Percentiles rank a stretch among this genome's conserved stretches.
Evolutionary conservation across 2,113 vertebrate genomes (phyloP).

Genomic region (Saguinus midas): DNA sequence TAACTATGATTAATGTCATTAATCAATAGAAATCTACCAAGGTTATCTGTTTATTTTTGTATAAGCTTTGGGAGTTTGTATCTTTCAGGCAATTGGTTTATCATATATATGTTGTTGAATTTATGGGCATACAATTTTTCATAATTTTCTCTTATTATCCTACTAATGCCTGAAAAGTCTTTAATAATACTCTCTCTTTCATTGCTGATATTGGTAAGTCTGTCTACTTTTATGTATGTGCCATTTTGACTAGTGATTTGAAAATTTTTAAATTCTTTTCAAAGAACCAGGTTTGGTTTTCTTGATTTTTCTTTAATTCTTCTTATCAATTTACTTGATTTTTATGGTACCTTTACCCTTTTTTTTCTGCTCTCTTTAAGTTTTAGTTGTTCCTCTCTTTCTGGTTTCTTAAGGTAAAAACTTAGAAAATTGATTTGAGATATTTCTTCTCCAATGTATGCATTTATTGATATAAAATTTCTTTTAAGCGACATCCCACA

Average conservation of each 20-base stretch:
- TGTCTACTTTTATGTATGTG: not conserved
- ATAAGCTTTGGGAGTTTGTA: not conserved
- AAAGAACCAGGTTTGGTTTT: not conserved
- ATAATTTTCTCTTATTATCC: not conserved
- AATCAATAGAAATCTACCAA: not conserved
- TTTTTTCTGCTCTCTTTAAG: not conserved
- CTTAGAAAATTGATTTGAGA: not conserved
- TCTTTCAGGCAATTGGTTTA: not conserved
- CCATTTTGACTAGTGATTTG: not conserved
- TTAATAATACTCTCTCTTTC: not conserved
- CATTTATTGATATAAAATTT: not conserved
- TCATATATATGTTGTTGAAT: not conserved
- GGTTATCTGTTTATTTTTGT: not conserved
- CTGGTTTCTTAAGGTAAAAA: not conserved
- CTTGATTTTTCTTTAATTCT: not conserved
- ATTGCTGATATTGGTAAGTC: not conserved
- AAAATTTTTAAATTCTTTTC: not conserved
- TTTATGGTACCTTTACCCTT: not conserved
- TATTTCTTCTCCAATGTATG: not conserved
- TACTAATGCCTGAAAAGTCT: not conserved
- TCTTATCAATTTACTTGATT: not conserved
- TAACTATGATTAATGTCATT: not conserved
- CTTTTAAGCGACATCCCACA: not conserved
- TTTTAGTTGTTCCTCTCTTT: not conserved
- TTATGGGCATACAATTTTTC: not conserved